These are phyloP conservation scores for Allobates femoralis DNA, from an alignment of 2,797 vertebrate species.

Conservation along the genomic window DNA sequence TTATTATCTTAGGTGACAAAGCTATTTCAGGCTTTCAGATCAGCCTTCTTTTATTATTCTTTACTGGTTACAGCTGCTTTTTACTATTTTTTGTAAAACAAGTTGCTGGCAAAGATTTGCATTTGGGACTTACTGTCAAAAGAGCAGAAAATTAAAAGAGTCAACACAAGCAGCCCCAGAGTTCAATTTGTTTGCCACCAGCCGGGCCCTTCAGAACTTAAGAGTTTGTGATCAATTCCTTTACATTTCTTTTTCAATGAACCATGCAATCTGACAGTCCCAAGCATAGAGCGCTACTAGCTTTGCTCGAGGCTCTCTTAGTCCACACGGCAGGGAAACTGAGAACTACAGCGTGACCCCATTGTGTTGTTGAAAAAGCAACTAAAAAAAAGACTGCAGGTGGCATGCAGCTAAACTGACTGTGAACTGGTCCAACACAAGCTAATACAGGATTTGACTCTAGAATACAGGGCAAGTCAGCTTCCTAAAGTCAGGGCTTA, in stretches of 20 bases:
- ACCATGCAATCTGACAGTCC: constrained; percentile 47
- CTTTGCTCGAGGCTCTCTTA: constrained; percentile 52
- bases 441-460: constrained; percentile 11
- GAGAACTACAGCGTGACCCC: constrained; percentile 49
- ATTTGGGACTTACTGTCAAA: constrained; percentile 47
- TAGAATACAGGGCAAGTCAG: constrained; percentile 8
- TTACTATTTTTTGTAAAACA: constrained; percentile 11
- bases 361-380: constrained; percentile 34
- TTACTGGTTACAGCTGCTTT: constrained; percentile 6
- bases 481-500: not conserved
- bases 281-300: constrained; percentile 47
- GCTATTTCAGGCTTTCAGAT: not conserved
- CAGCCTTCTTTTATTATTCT: constrained; percentile 3
- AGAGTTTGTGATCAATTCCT: constrained; percentile 60
- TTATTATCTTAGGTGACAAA: constrained; percentile 10
- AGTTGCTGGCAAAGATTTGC: constrained; percentile 32
- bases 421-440: constrained; percentile 25
- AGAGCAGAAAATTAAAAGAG: constrained; percentile 43
- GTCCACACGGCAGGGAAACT: constrained; percentile 55
- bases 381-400: constrained; percentile 45
- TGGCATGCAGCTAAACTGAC: constrained; percentile 42
- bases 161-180: constrained; percentile 46
- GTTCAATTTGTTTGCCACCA: constrained; percentile 59
- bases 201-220: constrained; percentile 51
- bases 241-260: constrained; percentile 59